Conservation (phyloP, 2,888 invertebrate genomes). For the Dynastes hyllus region DNA sequence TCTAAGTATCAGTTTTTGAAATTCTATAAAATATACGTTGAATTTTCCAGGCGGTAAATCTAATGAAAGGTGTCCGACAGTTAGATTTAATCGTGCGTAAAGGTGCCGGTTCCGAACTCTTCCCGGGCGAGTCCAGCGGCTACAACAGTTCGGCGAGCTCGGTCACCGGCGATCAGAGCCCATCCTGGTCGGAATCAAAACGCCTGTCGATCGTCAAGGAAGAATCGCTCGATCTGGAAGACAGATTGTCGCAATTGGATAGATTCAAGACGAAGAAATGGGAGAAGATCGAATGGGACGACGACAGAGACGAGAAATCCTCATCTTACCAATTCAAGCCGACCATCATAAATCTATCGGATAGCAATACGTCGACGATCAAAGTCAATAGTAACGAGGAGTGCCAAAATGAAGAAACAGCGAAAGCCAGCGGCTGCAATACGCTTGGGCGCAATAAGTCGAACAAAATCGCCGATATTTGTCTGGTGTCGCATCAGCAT, state of each 20-base stretch:
- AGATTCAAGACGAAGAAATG: conserved; percentile 64
- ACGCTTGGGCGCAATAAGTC: conserved; percentile 61
- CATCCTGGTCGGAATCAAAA: conserved; percentile 79
- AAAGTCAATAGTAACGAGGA: conserved; percentile 73
- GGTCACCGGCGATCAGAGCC: conserved; percentile 83
- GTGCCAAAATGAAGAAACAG: conserved; percentile 69
- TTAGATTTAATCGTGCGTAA: conserved; percentile 85
- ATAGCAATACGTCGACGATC: conserved; percentile 79
- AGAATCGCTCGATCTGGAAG: conserved; percentile 78
- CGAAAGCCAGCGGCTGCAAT: conserved; percentile 60
- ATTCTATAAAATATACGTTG: too few relatives aligned
- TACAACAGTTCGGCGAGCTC: conserved; percentile 91
- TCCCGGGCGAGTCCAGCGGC: conserved; percentile 87
- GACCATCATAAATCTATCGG: conserved; percentile 83
- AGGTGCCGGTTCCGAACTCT: conserved; percentile 85
- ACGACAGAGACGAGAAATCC: conserved; percentile 74
- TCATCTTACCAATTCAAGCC: conserved; percentile 76
- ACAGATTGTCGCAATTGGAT: conserved; percentile 68
- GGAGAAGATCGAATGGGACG: conserved; percentile 74
- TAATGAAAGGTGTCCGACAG: conserved; percentile 85
- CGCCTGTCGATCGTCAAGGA: conserved; percentile 84
- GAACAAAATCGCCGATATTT: conserved; percentile 69
- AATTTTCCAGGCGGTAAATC: conserved; percentile 80
- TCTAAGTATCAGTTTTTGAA: too few relatives aligned
- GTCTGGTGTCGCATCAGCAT: conserved; percentile 70